Percentiles rank a stretch among this genome's conserved stretches.
Conservation (phyloP, 2,797 vertebrate genomes). For the Chanos chanos region DNA sequence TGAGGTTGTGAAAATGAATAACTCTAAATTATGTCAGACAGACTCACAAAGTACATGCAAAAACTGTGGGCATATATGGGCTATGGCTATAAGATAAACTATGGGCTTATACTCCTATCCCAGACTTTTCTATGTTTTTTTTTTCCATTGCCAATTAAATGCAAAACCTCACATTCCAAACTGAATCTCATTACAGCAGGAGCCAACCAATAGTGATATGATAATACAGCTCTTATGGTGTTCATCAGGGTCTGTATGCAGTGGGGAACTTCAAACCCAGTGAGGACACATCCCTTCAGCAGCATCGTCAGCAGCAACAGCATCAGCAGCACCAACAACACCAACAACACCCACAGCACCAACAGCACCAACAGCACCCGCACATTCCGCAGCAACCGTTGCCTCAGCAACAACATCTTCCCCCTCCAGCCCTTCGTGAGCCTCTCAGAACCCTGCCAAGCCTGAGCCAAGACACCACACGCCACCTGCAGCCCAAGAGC, state of each 20-base stretch:
- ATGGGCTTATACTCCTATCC: too few relatives aligned
- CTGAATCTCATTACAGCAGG: too few relatives aligned
- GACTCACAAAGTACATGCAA: too few relatives aligned
- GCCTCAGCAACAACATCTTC: constrained; percentile 34
- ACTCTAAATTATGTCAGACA: too few relatives aligned
- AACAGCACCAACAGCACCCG: constrained; percentile 11
- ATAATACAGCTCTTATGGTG: neutral
- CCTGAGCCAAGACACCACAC: constrained; percentile 84
- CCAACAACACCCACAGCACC: neutral
- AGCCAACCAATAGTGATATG: too few relatives aligned
- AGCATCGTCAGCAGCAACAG: constrained; percentile 4
- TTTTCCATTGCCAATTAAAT: too few relatives aligned
- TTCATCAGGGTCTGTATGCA: constrained; percentile 85
- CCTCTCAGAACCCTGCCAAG: constrained; percentile 80
- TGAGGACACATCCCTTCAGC: constrained; percentile 72
- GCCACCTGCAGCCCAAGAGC: constrained; percentile 85
- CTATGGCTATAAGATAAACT: too few relatives aligned
- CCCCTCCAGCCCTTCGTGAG: constrained; percentile 64
- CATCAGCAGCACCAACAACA: constrained; percentile 1
- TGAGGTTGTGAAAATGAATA: too few relatives aligned
- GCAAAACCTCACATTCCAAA: too few relatives aligned
- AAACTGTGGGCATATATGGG: too few relatives aligned
- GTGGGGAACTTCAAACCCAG: constrained; percentile 94
- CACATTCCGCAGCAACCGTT: constrained; percentile 18
- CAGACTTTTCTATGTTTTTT: too few relatives aligned